Evolutionary conservation across 1,140 invertebrate genomes (phyloP).

Genomic region (Bombus superbus): DNA sequence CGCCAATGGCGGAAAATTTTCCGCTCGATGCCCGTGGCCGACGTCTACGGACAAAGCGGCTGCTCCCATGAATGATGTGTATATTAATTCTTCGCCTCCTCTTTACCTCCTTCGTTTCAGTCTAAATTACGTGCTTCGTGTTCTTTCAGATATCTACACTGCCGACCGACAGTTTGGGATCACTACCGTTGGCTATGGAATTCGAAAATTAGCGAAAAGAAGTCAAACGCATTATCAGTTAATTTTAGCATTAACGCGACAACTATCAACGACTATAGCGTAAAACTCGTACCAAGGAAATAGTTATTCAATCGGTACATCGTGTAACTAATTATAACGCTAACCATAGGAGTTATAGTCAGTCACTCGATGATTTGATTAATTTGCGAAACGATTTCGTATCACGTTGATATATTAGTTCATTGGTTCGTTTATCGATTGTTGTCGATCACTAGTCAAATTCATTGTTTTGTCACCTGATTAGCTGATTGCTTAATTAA

Average conservation of each 20-base stretch:
- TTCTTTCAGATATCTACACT: too few species aligned
- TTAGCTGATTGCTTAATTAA: not conserved
- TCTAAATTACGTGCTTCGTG: not conserved
- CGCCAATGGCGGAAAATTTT: conserved; percentile 13
- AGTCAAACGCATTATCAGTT: fast-evolving
- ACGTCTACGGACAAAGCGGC: not conserved
- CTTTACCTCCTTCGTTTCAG: not conserved
- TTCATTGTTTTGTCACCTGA: not conserved
- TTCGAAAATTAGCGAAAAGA: too few species aligned
- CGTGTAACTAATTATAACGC: too few species aligned
- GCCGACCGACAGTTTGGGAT: too few species aligned
- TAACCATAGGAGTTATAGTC: not conserved
- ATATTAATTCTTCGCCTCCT: not conserved
- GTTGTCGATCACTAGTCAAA: not conserved
- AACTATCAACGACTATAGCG: too few species aligned
- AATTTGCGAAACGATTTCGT: not conserved
- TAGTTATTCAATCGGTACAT: too few species aligned
- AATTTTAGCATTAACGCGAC: too few species aligned
- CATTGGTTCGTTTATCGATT: not conserved
- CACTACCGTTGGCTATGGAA: too few species aligned
- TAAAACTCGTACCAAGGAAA: too few species aligned
- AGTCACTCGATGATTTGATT: not conserved
- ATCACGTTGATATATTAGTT: not conserved
- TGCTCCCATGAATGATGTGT: not conserved
- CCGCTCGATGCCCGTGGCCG: not conserved